Percentiles rank a stretch among this genome's conserved stretches.
Evolutionary conservation across 2,888 invertebrate genomes (phyloP).

Genomic region (Dasypolia templi): DNA sequence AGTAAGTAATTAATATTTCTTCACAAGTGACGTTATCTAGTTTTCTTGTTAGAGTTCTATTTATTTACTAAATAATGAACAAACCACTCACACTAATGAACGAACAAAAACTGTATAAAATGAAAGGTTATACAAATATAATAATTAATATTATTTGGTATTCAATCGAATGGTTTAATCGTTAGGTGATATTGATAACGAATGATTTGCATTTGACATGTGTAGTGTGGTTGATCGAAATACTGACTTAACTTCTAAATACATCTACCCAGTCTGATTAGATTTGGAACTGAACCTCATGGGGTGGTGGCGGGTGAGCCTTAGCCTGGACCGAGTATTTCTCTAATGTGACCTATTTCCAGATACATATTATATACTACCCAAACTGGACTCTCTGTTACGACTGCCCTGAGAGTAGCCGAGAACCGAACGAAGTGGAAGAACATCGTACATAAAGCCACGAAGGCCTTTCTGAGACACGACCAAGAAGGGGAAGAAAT

Average conservation of each 20-base stretch:
- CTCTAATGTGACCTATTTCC: neutral
- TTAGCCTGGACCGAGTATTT: neutral
- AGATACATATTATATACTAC: no score
- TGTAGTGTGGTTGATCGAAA: constrained; percentile 38
- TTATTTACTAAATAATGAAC: constrained; percentile 54
- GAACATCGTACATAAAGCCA: no score
- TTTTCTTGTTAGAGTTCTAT: constrained; percentile 14
- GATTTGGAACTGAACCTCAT: neutral
- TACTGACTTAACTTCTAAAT: constrained; percentile 43
- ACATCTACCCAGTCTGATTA: constrained; percentile 3
- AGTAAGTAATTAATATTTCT: neutral
- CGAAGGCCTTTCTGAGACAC: no score
- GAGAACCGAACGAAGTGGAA: no score
- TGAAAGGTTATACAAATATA: constrained; percentile 55
- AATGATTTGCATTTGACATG: constrained; percentile 59
- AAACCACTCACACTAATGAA: constrained; percentile 54
- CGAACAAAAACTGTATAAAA: no score
- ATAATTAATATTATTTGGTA: no score
- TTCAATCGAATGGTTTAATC: constrained; percentile 52
- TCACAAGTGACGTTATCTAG: neutral
- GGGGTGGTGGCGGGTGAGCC: neutral
- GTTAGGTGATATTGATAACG: constrained; percentile 39
- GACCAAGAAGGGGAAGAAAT: no score
- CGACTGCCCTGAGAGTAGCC: no score
- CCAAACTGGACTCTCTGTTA: no score